Base-by-base conservation (phyloP, 2,113 vertebrate species). In the Himantopus leucocephalus region DNA sequence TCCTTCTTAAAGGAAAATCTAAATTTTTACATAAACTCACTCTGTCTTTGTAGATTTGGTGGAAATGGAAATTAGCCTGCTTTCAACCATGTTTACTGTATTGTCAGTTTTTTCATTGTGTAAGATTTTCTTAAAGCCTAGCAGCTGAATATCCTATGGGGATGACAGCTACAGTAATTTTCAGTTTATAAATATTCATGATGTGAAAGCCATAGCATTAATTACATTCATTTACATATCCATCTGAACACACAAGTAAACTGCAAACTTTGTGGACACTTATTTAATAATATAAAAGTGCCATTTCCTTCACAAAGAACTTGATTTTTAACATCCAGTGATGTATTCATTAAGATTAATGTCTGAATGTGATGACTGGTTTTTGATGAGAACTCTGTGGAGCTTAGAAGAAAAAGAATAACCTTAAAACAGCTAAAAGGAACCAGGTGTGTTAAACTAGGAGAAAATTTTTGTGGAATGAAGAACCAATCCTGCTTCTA, bases 161-260 rank as follows among this genome's bases (percentile, higher is more conserved):
- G 76, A 97, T 98, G 97, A 97, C 93, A 98, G 97, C 92, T 93
- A 95, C 94, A 96, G 97, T 96, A 97, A 94, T 97, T 97, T 97
- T 98, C 92, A 96, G 45, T 92, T 97, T 96, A 98, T 98, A 98
- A 98, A 98, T 98, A 98, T 98, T 98, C 97, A 98, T 98, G 91
- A 96, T 90, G 84, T 97, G 97, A 98, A 98, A 98, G 96, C 96
- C 96, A 98, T 98, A 98, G 96, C 95, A 97, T 98, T 98, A 98
- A 98, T 98, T 97, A 98, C 50, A 85, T 96, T 98, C 97, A 98
- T 98, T 98, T 98, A 92, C 97, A 98, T 98, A 97, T 83, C 95
- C 97, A 94, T 91, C 96, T 97, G 97, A 98, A 88, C 96, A 96
- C 92, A 96, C 87, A 98, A 98, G 96, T 94, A 83, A 97, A 96